These are phyloP conservation scores for Anthopleura sola DNA, from an alignment of 64 coral and sea anemone species.

Conservation along the genomic window DNA sequence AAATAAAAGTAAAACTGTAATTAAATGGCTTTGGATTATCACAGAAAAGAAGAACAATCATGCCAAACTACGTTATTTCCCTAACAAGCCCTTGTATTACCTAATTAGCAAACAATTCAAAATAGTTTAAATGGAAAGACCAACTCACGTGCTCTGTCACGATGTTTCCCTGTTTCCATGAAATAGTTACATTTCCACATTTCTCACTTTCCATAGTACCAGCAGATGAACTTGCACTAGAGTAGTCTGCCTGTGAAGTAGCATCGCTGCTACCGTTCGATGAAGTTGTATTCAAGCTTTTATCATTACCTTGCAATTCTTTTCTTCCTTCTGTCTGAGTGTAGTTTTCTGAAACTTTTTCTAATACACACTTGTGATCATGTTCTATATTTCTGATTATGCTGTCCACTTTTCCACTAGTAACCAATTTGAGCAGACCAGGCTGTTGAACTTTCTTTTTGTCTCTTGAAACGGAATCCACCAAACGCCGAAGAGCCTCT, in stretches of 20 bases:
- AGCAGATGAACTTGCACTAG: not conserved
- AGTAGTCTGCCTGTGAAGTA: not conserved
- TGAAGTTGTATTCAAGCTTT: not conserved
- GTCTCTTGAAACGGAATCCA: not conserved
- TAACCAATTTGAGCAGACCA: constrained; percentile 15
- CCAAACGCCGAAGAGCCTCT: not conserved
- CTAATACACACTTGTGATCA: constrained; percentile 6
- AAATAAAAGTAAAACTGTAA: too few relatives aligned
- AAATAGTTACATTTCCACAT: not conserved
- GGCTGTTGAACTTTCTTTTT: constrained; percentile 13
- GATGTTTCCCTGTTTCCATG: constrained; percentile 15
- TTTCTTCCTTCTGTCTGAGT: not conserved
- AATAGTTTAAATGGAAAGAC: not conserved
- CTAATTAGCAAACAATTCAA: too few relatives aligned
- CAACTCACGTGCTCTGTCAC: not conserved
- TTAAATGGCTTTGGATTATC: too few relatives aligned
- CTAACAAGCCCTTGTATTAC: too few relatives aligned
- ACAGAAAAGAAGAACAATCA: too few relatives aligned
- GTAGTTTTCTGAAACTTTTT: not conserved
- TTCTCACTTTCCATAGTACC: not conserved
- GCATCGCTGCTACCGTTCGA: not conserved
- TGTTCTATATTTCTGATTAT: constrained; percentile 13
- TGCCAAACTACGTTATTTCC: too few relatives aligned
- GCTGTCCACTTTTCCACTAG: constrained; percentile 13
- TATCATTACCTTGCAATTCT: not conserved